Percentiles rank a stretch among this genome's conserved stretches.
These are phyloP conservation scores for Rhodophaea formosa DNA, from an alignment of 2,888 invertebrate genomes.

Conservation along the genomic window DNA sequence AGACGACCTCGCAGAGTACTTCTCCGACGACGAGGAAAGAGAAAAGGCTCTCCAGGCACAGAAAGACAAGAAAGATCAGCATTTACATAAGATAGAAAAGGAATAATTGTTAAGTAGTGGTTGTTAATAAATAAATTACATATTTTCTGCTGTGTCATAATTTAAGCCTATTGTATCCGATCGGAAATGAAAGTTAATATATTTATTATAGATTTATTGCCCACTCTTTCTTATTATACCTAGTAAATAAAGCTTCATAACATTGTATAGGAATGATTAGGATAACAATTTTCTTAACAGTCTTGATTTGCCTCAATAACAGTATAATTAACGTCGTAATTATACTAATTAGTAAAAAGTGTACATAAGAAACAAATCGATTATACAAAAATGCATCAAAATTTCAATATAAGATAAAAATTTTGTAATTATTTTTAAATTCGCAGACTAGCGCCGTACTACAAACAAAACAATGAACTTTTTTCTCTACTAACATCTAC, in stretches of 20 bases:
- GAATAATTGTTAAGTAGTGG: conserved; percentile 48
- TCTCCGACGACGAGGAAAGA: conserved; percentile 76
- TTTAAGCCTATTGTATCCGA: conserved; percentile 1
- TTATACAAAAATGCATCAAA: neutral
- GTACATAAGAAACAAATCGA: neutral
- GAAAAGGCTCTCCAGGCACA: conserved; percentile 62
- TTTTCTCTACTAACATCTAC: no score
- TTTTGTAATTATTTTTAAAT: neutral
- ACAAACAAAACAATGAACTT: no score
- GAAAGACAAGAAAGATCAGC: conserved; percentile 59
- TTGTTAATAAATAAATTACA: conserved; percentile 49
- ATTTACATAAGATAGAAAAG: conserved; percentile 56
- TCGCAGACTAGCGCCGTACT: neutral
- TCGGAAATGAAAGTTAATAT: conserved; percentile 9
- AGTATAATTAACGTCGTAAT: neutral
- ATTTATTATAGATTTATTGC: conserved; percentile 12
- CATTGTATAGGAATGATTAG: conserved; percentile 16
- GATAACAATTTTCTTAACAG: conserved; percentile 10
- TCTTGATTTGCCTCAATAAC: conserved; percentile 7
- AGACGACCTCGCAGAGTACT: conserved; percentile 70
- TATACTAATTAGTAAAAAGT: neutral
- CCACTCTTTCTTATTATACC: conserved; percentile 6
- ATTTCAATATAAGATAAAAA: neutral
- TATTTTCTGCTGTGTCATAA: conserved; percentile 26
- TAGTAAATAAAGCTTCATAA: conserved; percentile 11